phyloP scores from a whole-genome alignment of 64 coral and sea anemone species.

The Dendronephthya gigantea region DNA sequence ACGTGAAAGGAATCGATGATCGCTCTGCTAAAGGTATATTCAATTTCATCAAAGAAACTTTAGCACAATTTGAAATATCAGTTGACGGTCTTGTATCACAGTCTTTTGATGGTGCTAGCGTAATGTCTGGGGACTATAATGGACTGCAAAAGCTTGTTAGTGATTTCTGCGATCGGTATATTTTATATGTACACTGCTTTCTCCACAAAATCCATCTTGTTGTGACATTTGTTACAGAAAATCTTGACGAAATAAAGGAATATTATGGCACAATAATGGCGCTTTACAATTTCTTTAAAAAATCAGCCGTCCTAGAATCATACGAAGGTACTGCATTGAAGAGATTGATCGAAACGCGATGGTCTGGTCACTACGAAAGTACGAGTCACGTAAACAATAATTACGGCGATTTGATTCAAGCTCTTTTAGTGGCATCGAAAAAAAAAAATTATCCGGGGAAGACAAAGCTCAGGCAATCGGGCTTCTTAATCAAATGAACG shows the following conservation, averaged over 20 bases:
- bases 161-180: conserved; percentile 14
- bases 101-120: conserved; percentile 13
- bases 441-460: not conserved
- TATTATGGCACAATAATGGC: not conserved
- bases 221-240: not conserved
- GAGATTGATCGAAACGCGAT: not conserved
- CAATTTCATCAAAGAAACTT: conserved; percentile 16
- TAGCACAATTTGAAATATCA: conserved; percentile 15
- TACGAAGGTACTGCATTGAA: not conserved
- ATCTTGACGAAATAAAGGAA: conserved; percentile 12
- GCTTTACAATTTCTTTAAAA: conserved; percentile 19
- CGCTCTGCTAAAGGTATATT: conserved; percentile 15
- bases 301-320: conserved; percentile 11
- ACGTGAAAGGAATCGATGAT: conserved; percentile 10
- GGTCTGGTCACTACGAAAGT: not conserved
- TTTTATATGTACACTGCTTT: conserved; percentile 17
- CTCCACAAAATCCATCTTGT: conserved; percentile 22
- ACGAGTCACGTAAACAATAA: not conserved
- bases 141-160: conserved; percentile 11
- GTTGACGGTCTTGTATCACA: conserved; percentile 18
- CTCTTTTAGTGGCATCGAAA: not conserved
- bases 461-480: not conserved
- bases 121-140: conserved; percentile 10
- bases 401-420: not conserved
- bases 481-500: not conserved